phyloP scores from a whole-genome alignment of 2,797 vertebrate species.

The Tokudaia muenninki region DNA sequence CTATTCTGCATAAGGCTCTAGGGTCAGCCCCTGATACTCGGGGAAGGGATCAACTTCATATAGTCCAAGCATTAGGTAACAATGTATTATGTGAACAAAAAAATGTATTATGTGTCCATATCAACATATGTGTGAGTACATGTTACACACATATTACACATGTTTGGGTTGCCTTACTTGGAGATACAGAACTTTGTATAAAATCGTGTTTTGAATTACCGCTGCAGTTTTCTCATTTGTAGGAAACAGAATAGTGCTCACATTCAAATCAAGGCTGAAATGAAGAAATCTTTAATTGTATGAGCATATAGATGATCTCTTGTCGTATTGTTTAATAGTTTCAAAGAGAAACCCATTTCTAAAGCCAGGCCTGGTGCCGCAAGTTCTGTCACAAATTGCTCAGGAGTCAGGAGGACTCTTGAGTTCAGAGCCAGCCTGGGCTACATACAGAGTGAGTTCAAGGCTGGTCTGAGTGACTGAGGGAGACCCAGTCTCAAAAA shows the following conservation, averaged over 20 bases:
- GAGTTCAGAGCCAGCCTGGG: not conserved
- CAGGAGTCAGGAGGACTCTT: not conserved
- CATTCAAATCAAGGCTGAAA: not conserved
- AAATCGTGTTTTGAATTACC: conserved; percentile 54
- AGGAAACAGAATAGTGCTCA: conserved; percentile 5
- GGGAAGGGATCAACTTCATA: not conserved
- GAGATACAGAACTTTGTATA: conserved; percentile 47
- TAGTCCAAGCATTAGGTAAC: not conserved
- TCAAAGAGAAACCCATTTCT: not conserved
- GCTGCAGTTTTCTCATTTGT: conserved; percentile 1
- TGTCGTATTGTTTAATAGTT: not conserved
- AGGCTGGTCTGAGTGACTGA: not conserved
- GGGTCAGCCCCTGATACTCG: not conserved
- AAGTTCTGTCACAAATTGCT: not conserved
- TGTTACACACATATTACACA: not conserved
- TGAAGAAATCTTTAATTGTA: not conserved
- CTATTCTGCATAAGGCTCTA: not conserved
- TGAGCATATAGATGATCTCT: not conserved
- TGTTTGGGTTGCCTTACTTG: not conserved
- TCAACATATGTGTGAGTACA: not conserved
- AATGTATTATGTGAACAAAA: no score
- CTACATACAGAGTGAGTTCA: not conserved
- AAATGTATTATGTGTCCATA: no score
- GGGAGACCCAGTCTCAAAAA: not conserved
- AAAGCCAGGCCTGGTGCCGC: not conserved